Base-by-base conservation (phyloP, 2,113 vertebrate genomes). In the Aspiorhynchus laticeps region DNA sequence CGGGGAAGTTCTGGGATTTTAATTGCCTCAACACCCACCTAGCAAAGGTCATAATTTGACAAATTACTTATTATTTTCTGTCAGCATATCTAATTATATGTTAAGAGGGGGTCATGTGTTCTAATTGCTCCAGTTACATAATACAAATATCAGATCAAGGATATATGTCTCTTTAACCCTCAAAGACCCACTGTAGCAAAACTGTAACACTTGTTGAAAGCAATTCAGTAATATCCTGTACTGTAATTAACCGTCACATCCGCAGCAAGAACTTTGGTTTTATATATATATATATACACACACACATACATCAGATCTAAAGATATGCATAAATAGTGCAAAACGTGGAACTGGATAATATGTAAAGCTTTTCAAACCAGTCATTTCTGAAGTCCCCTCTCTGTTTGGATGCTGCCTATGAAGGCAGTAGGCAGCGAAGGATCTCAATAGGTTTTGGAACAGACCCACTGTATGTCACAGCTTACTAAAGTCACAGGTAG, bases 1-100 rank as follows among this genome's bases (percentile, higher is more conserved):
- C 31, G 12, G 14, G 19, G 41, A 71, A 36, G 43, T 24, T 83
- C 43, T n/a, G 26, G 46, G 67, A 74, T 38, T 38, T n/a, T 84
- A 74, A 84, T 59, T 59, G 21, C 14, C 48, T 74, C 46, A 41
- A 41, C 67, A 84, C 7, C 80, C 63, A 71, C 43, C 83, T 36
- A 33, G 15, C 33, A 53, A 51, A 83, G 65, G 43, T 71, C 80
- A 83, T 33, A 24, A 71, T 83, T 63, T 51, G 61, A 83, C 28
- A 83, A 51, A 41, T 31, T 7, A 36, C 26, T 53, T 21, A 83
- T 83, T 69, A 48, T 24, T 51, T 71, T 69, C 43, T 53, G 43
- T 36, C 81, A 71, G 19, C 65, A 53, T 43, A 41, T 59, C 21
- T 74, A 74, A 74, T 84, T 84, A 36, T 59, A 84, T 41, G 69